These are phyloP conservation scores for Chionoecetes opilio DNA, from an alignment of 1,140 invertebrate species.

Conservation along the genomic window DNA sequence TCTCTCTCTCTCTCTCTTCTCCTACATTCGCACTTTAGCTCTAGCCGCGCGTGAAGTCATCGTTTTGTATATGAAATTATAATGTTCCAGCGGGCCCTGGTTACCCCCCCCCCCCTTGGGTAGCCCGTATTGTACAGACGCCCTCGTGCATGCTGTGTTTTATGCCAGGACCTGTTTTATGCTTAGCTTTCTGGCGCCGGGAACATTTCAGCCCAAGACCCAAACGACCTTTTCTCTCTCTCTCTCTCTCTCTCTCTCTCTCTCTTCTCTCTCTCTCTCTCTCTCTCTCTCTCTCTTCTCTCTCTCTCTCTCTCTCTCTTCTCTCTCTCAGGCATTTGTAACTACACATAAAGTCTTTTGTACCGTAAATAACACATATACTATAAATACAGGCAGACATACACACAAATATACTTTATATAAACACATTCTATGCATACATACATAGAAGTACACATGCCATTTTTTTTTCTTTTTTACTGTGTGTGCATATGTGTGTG, in stretches of 20 bases:
- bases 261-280: background rate
- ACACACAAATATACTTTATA: too few relatives aligned
- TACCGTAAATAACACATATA: too few relatives aligned
- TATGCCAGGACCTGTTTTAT: too few relatives aligned
- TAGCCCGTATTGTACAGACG: background rate
- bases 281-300: background rate
- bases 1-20: background rate
- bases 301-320: slow-evolving; percentile 18
- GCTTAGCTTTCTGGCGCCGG: background rate
- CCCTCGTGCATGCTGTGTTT: background rate
- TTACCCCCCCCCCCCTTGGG: background rate
- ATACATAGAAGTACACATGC: too few relatives aligned
- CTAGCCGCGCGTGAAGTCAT: background rate
- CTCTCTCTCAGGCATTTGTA: background rate
- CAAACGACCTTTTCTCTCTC: too few relatives aligned
- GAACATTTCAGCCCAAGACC: too few relatives aligned
- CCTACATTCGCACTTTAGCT: background rate
- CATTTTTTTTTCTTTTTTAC: too few relatives aligned
- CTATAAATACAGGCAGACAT: too few relatives aligned
- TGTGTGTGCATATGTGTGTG: too few relatives aligned
- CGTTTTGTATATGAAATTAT: background rate
- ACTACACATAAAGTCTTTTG: too few relatives aligned
- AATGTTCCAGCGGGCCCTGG: background rate
- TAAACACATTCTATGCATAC: too few relatives aligned
- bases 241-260: too few relatives aligned